Conservation (phyloP, 2,888 invertebrate genomes). For the Nysson spinosus region DNA sequence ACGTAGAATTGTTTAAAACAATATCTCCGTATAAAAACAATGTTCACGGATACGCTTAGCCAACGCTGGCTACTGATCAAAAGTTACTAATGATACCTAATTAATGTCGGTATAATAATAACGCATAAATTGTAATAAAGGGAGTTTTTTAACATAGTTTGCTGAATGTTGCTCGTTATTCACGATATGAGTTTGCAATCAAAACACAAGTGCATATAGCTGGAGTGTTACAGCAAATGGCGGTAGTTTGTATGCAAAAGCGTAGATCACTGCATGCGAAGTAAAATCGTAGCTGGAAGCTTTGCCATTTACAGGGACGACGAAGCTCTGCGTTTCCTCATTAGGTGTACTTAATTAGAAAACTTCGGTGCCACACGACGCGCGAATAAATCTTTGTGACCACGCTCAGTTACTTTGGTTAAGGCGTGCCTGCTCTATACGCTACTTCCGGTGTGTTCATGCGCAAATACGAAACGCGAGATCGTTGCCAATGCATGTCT, state of each 20-base stretch:
- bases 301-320: conserved; percentile 32
- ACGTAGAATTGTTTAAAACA: too few relatives aligned
- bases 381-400: conserved; percentile 36
- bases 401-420: conserved; percentile 13
- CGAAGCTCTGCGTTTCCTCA: conserved; percentile 47
- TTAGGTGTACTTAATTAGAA: conserved; percentile 59
- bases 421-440: neutral
- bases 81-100: too few relatives aligned
- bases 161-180: neutral
- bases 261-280: conserved; percentile 10
- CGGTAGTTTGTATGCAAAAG: conserved; percentile 25
- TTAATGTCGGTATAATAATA: too few relatives aligned
- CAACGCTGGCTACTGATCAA: too few relatives aligned
- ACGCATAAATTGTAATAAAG: too few relatives aligned
- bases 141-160: too few relatives aligned
- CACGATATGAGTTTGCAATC: neutral
- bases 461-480: too few relatives aligned
- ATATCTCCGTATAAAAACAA: too few relatives aligned
- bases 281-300: conserved; percentile 2
- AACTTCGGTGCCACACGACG: conserved; percentile 40
- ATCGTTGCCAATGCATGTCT: too few relatives aligned
- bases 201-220: conserved; percentile 14
- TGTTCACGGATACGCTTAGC: too few relatives aligned
- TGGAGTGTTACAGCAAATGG: conserved; percentile 23
- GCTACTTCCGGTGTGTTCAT: neutral